Conservation (phyloP, 2,113 vertebrate species). For the Uria aalge region DNA sequence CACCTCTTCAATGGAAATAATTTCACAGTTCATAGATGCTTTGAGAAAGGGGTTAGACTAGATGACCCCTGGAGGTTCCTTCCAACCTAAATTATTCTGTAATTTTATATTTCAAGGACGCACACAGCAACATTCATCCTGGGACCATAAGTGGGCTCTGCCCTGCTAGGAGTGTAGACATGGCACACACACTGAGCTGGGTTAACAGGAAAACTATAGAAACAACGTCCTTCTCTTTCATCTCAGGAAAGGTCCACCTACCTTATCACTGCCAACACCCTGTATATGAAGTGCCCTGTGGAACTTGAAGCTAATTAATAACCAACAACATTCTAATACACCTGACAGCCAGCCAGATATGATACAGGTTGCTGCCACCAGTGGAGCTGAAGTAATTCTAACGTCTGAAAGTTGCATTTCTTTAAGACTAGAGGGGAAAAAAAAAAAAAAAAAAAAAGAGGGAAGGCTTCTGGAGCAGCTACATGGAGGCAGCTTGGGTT, state of each 20-base stretch:
- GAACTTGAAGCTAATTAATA: not conserved
- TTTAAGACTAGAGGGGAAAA: not conserved
- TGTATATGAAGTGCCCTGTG: not conserved
- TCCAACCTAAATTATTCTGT: not conserved
- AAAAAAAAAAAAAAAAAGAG: not conserved
- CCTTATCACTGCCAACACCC: not conserved
- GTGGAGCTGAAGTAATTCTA: not conserved
- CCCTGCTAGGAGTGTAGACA: not conserved
- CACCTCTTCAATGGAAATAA: not conserved
- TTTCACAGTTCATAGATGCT: not conserved
- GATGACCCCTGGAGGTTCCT: not conserved
- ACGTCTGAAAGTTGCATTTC: not conserved
- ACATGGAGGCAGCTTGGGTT: not conserved
- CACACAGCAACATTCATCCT: not conserved
- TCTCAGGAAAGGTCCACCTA: not conserved
- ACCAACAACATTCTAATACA: not conserved
- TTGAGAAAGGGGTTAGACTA: not conserved
- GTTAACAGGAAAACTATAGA: not conserved
- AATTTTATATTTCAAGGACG: not conserved
- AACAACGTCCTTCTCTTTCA: not conserved
- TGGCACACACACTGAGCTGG: not conserved
- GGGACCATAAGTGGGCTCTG: not conserved
- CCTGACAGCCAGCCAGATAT: not conserved
- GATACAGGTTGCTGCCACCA: not conserved
- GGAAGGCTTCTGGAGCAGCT: not conserved